A percentile compares a stretch with the other conserved stretches of the same genome.
These are phyloP conservation scores for Agapornis roseicollis DNA, from an alignment of 2,113 vertebrate genomes.

Conservation along the genomic window DNA sequence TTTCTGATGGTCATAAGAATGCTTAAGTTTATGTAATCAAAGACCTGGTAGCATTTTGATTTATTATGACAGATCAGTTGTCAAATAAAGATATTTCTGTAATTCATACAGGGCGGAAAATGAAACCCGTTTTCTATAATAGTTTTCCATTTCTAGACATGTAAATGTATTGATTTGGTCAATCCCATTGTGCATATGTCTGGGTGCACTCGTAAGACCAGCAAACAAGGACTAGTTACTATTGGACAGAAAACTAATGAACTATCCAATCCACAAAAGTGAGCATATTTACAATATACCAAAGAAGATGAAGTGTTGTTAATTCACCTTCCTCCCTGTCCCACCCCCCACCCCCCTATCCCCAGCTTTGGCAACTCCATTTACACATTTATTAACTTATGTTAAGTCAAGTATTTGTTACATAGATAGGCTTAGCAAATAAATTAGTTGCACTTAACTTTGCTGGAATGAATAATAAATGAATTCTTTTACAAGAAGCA, in stretches of 20 bases:
- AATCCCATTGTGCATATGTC: not conserved
- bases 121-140: not conserved
- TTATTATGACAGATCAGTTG: not conserved
- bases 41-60: not conserved
- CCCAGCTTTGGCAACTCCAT: not conserved
- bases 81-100: not conserved
- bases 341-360: not conserved
- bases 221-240: not conserved
- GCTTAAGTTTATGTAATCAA: not conserved
- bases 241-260: not conserved
- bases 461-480: slow-evolving; percentile 15
- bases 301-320: not conserved
- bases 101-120: not conserved
- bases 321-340: not conserved
- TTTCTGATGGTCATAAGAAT: not conserved
- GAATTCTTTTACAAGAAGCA: not conserved
- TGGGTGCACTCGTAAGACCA: not conserved
- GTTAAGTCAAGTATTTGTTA: slow-evolving; percentile 26
- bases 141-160: not conserved
- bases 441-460: slow-evolving; percentile 28
- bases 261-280: not conserved
- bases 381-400: slow-evolving; percentile 33
- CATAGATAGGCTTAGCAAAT: not conserved
- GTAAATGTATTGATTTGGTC: not conserved
- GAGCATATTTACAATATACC: not conserved